Evolutionary conservation across 2,113 vertebrate species (phyloP).

Genomic region (Gavialis gangeticus): DNA sequence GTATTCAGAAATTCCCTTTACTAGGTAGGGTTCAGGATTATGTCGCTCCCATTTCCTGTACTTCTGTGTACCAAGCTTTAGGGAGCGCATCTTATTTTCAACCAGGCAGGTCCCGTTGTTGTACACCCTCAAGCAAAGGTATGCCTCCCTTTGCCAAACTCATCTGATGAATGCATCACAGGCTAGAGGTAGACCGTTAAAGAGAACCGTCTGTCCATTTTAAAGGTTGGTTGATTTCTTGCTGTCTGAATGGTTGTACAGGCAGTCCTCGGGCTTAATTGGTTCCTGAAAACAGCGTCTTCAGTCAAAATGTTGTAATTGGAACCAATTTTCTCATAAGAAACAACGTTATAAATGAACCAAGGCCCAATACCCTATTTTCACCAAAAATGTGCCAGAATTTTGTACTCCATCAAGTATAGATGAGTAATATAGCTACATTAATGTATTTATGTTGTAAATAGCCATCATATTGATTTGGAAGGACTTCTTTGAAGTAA

Average conservation of each 20-base stretch:
- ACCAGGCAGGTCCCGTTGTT: accelerated
- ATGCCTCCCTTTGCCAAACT: neutral
- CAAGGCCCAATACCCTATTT: too few species aligned
- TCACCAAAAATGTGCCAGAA: too few species aligned
- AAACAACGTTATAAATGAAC: too few species aligned
- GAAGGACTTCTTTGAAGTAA: too few species aligned
- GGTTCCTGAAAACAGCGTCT: too few species aligned
- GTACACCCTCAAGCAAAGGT: neutral
- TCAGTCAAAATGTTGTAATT: too few species aligned
- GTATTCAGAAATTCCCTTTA: accelerated
- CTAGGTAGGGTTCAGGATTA: accelerated
- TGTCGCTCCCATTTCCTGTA: accelerated
- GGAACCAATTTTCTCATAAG: too few species aligned
- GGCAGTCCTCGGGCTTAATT: too few species aligned
- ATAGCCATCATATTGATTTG: too few species aligned
- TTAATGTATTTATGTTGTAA: too few species aligned
- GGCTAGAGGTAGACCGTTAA: neutral
- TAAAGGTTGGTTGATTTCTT: neutral
- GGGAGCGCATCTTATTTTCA: neutral
- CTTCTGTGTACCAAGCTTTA: neutral
- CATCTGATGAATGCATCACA: accelerated
- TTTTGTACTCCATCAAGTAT: too few species aligned
- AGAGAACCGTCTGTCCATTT: neutral
- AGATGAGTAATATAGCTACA: too few species aligned
- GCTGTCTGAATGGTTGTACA: neutral